phyloP scores from a whole-genome alignment of 2,113 vertebrate genomes.

The Melierax canorus region DNA sequence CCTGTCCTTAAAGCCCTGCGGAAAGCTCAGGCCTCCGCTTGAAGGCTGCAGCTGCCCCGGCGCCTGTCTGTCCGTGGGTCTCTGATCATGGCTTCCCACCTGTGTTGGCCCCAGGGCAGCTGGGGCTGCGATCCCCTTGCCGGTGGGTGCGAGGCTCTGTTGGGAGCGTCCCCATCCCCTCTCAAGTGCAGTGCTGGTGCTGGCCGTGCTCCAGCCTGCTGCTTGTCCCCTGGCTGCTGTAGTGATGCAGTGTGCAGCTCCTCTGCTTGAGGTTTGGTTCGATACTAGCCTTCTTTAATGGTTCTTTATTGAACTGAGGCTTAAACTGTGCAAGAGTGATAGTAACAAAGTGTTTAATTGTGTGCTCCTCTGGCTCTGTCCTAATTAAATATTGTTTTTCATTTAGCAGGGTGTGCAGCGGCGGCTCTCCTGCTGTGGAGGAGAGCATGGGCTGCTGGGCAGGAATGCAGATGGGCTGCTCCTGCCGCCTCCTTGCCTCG shows the following conservation, averaged over 20 bases:
- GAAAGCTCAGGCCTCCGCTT: neutral
- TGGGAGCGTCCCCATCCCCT: accelerated
- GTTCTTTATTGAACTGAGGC: slow-evolving; percentile 12
- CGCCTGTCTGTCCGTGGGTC: neutral
- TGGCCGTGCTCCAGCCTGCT: neutral
- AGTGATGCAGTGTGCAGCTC: neutral
- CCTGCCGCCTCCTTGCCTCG: neutral
- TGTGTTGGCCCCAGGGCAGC: neutral
- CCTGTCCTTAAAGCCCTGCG: too few relatives aligned
- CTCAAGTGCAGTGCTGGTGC: neutral
- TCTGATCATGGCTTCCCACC: neutral
- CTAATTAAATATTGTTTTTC: slow-evolving; percentile 43
- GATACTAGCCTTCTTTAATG: neutral
- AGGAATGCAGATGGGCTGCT: neutral
- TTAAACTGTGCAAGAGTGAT: slow-evolving; percentile 1
- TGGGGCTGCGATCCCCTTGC: accelerated
- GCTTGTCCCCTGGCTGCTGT: neutral
- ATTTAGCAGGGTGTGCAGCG: neutral
- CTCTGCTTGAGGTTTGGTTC: neutral
- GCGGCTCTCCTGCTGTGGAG: neutral
- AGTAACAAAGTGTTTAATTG: slow-evolving; percentile 28
- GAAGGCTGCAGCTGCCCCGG: accelerated
- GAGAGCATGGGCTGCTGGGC: neutral
- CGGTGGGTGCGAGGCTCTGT: neutral
- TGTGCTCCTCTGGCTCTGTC: slow-evolving; percentile 25